Evolutionary conservation across 2,888 invertebrate species (phyloP), one percentile per base, ranked within the genome.

Genomic region (Drosophila kuntzei): DNA sequence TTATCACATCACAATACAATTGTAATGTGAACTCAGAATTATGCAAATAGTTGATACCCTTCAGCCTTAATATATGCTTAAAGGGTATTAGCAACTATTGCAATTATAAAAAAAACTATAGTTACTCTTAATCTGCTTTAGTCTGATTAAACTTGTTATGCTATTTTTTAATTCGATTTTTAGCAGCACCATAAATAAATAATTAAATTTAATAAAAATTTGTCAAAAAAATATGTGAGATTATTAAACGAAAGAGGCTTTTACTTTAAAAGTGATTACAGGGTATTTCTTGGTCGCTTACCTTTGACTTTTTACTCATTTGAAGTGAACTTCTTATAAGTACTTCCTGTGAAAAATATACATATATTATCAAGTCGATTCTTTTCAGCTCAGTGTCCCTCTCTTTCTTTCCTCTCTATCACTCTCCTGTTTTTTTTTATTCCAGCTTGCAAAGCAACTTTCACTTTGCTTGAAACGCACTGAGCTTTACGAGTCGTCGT

Each of bases 361-460:
- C n/a, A 18, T 4, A 8, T 20, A 18, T 29, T 29, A 22, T 20
- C n/a, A 20, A 41, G 20, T 7, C 4, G 20, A 11, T 20, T 27
- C 12, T 18, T 14, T 18, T 7, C 14, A 6, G 11, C 25, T 6
- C 7, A 5, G 16, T 16, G 12, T 29, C 11, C 16, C 20, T 22
- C 9, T 27, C 32, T 22, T 0, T 8, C 32, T 29, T 8, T n/a
- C 25, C 14, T 53, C 18, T 36, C 6, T 18, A 7, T 2, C 22
- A 4, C n/a, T 41, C 14, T 37, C 32, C n/a, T 14, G 14, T n/a
- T 22, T 12, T 29, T 29, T 7, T 11, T 25, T 39, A 18, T 20
- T 20, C 5, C 39, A 32, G 16, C 70, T 70, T 8, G 27, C 20
- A 47, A 32, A 5, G 39, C 46, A 43, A 61, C 73, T 71, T 71